Base-by-base conservation (phyloP, 2,113 vertebrate species). In the Misgurnus mizolepis region DNA sequence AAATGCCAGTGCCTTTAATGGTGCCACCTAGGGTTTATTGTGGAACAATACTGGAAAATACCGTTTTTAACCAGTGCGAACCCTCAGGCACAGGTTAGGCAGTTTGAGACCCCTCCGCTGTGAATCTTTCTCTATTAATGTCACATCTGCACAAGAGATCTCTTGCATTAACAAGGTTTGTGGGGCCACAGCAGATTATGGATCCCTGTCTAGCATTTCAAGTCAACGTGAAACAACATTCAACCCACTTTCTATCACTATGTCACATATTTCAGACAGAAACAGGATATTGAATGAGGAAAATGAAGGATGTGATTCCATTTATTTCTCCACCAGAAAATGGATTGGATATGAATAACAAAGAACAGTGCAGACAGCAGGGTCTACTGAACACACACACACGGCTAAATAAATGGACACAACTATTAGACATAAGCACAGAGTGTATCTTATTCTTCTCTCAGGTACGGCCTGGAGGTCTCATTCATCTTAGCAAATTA, bases 341-440 rank as follows among this genome's bases (percentile, higher is more conserved):
- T 58, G 17, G 53, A 56, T 72, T 5, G 4, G 14, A 34, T 14
- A 58, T 18, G 41, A 40, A 73, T 17, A 73, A 53, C 67, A 70
- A 73, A 41, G 53, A 41, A 34, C 70, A 41, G 39, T 73, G 6
- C 17, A 56, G 53, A 58, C 53, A 73, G 67, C 67, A 68, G 67
- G 43, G 7, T 17, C 49, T 27, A 5, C 6, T 3, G 1, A 22
- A 50, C 7, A 58, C 53, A 73, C 39, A n/a, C 7, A 68, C 66
- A 47, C 22, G 39, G 47, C 17, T 9, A n/a, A 9, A 72, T 6
- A 11, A 3, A 6, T 12, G 9, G 11, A 14, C 67, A 69, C 49
- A 53, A 8, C 43, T 45, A 45, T 45, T 45, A 53, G 9, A 53
- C 49, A 53, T 12, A 53, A 4, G 12, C 11, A 53, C 12, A 53